A percentile compares a stretch with the other conserved stretches of the same genome.
Evolutionary conservation across 2,797 vertebrate genomes (phyloP).

Genomic region (Hemibagrus guttatus): DNA sequence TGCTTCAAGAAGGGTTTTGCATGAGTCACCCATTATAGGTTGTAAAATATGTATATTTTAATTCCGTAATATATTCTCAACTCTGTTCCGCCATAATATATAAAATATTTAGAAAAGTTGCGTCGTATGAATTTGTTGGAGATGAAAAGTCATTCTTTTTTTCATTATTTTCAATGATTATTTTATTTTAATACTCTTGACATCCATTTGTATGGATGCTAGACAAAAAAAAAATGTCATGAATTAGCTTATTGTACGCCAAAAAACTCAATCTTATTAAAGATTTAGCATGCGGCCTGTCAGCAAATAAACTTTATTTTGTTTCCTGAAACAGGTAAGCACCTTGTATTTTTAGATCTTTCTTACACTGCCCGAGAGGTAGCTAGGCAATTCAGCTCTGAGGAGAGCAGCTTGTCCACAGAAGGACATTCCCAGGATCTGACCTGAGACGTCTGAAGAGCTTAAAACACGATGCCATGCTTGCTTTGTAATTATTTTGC

Average conservation of each 20-base stretch:
- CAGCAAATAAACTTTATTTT: background rate
- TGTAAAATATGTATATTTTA: background rate
- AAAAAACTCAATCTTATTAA: background rate
- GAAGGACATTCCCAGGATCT: background rate
- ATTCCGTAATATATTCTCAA: background rate
- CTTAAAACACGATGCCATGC: background rate
- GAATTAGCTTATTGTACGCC: background rate
- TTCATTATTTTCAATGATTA: background rate
- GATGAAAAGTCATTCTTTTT: background rate
- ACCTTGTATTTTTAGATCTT: background rate
- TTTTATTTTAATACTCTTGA: background rate
- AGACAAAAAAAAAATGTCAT: background rate
- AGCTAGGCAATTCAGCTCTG: background rate
- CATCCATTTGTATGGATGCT: background rate
- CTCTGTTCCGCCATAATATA: background rate
- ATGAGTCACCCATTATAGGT: background rate
- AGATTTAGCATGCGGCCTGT: background rate
- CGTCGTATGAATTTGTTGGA: background rate
- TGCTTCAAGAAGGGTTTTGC: background rate
- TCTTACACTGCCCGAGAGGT: background rate
- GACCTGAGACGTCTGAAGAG: background rate
- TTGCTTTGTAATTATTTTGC: conserved; percentile 6
- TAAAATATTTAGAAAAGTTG: background rate
- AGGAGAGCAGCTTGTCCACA: background rate
- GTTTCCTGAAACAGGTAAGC: background rate